Percentiles rank a stretch among this genome's conserved stretches.
Evolutionary conservation across 2,797 vertebrate species (phyloP).

Genomic region (Falco peregrinus): DNA sequence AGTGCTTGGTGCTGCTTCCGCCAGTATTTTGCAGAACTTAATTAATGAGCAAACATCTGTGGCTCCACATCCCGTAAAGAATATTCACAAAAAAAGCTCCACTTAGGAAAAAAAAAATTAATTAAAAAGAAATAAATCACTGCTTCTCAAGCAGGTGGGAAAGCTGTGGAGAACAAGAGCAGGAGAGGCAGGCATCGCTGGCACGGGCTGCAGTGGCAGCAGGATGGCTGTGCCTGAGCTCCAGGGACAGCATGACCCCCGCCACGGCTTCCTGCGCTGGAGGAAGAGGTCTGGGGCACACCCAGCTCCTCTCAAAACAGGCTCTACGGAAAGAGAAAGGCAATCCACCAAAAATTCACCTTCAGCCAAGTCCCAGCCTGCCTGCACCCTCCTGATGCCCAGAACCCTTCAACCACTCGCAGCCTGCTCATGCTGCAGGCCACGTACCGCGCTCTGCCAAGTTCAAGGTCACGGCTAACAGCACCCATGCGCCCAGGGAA

Average conservation of each 20-base stretch:
- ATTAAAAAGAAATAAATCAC: neutral
- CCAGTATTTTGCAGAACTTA: neutral
- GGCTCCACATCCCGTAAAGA: neutral
- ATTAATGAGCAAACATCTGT: conserved; percentile 20
- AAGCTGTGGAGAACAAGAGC: neutral
- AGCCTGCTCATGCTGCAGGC: neutral
- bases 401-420: neutral
- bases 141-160: neutral
- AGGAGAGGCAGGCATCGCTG: neutral
- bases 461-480: neutral
- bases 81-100: neutral
- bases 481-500: rapidly evolving
- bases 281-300: conserved; percentile 12
- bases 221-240: rapidly evolving
- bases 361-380: neutral
- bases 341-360: neutral
- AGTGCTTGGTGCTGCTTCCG: neutral
- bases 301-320: neutral
- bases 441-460: rapidly evolving
- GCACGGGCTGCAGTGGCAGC: rapidly evolving
- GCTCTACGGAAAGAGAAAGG: neutral
- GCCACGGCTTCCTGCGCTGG: rapidly evolving
- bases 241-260: neutral
- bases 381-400: neutral
- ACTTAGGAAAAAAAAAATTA: neutral